A percentile compares a stretch with the other conserved stretches of the same genome.
These are phyloP conservation scores for Halictus ligatus DNA, from an alignment of 2,888 invertebrate genomes.

Conservation along the genomic window DNA sequence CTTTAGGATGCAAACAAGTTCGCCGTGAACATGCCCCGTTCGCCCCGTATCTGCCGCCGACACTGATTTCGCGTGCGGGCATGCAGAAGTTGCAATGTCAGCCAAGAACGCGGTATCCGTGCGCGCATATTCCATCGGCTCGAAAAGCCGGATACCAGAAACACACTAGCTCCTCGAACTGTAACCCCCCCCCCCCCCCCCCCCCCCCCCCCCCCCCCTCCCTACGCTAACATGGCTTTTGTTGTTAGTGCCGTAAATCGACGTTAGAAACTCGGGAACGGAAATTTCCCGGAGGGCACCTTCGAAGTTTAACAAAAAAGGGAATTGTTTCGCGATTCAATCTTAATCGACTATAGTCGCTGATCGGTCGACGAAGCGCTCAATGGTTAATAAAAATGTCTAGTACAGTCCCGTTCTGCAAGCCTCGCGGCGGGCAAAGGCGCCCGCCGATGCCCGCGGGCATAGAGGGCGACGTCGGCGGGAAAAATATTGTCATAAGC, in stretches of 20 bases:
- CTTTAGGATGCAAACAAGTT: slow-evolving; percentile 41
- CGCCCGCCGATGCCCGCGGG: no score
- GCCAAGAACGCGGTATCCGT: slow-evolving; percentile 27
- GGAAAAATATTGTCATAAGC: no score
- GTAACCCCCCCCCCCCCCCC: background rate
- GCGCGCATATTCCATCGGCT: slow-evolving; percentile 27
- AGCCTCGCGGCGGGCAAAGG: no score
- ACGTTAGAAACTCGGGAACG: background rate
- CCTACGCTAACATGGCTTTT: background rate
- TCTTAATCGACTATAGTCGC: background rate
- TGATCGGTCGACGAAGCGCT: background rate
- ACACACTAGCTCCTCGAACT: background rate
- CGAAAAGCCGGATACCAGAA: slow-evolving; percentile 28
- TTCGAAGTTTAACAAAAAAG: background rate
- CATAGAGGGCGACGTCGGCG: no score
- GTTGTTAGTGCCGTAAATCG: background rate
- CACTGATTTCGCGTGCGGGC: slow-evolving; percentile 31
- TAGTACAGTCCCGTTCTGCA: no score
- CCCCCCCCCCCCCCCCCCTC: background rate
- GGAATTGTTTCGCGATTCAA: background rate
- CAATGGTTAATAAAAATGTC: background rate
- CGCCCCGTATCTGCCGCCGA: slow-evolving; percentile 14
- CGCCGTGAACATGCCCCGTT: background rate
- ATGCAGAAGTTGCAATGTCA: slow-evolving; percentile 36
- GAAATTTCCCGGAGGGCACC: background rate